These are phyloP conservation scores for Laterallus jamaicensis DNA, from an alignment of 2,113 vertebrate species.

Conservation along the genomic window DNA sequence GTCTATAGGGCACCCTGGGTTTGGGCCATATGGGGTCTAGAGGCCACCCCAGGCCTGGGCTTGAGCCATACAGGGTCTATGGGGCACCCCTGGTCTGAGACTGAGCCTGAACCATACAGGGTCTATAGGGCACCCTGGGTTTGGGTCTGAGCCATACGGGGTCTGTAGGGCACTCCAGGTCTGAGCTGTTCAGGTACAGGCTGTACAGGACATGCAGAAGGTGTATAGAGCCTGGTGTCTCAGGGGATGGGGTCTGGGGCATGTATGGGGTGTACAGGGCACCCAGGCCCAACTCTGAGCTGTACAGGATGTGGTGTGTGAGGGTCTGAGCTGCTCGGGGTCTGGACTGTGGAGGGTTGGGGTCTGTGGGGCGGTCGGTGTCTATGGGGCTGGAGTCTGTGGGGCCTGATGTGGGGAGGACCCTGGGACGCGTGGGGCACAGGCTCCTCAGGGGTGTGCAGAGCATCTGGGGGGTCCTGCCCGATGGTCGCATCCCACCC, in stretches of 20 bases:
- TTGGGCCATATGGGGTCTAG: accelerated
- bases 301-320: too few relatives aligned
- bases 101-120: not conserved
- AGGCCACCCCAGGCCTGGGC: not conserved
- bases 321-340: not conserved
- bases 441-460: not conserved
- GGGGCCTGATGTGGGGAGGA: not conserved
- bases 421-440: accelerated
- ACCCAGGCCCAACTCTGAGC: not conserved
- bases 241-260: too few relatives aligned
- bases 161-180: not conserved
- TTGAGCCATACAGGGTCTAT: accelerated
- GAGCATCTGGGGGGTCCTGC: not conserved
- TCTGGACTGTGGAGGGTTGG: not conserved
- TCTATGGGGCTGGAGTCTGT: not conserved
- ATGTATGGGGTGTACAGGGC: not conserved
- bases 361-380: too few relatives aligned
- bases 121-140: not conserved
- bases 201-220: too few relatives aligned
- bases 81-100: too few relatives aligned
- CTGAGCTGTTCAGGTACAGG: too few relatives aligned
- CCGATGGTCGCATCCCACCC: accelerated
- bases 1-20: too few relatives aligned
- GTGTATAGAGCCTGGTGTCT: too few relatives aligned
- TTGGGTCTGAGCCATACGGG: not conserved